phyloP scores from a whole-genome alignment of 1,140 invertebrate genomes.

The Sinonovacula constricta region DNA sequence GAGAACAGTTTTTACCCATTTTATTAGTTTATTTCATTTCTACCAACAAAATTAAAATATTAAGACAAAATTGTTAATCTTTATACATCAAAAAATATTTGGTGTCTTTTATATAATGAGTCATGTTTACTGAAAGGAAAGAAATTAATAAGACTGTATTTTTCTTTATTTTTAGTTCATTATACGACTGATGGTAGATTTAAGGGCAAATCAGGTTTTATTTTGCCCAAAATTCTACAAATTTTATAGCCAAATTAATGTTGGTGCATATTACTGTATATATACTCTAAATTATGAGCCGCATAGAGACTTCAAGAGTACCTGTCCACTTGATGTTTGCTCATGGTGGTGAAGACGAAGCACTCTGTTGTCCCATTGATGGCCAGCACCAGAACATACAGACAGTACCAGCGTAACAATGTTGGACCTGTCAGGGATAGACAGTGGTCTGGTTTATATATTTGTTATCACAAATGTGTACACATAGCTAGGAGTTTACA shows the following conservation, averaged over 20 bases:
- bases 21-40: too few relatives aligned
- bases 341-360: slow-evolving; percentile 97
- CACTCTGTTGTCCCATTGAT: slow-evolving; percentile 98
- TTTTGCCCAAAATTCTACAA: not conserved
- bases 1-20: too few relatives aligned
- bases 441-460: too few relatives aligned
- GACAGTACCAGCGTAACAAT: slow-evolving; percentile 91
- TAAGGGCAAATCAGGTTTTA: not conserved
- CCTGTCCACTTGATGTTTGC: slow-evolving; percentile 88
- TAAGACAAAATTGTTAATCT: too few relatives aligned
- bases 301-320: slow-evolving; percentile 54
- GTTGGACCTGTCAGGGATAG: slow-evolving; percentile 83
- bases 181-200: not conserved
- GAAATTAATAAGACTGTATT: not conserved
- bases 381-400: slow-evolving; percentile 93
- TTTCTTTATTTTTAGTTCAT: not conserved
- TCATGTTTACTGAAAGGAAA: too few relatives aligned
- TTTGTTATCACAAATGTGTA: too few relatives aligned
- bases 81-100: too few relatives aligned
- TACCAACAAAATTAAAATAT: too few relatives aligned
- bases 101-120: too few relatives aligned
- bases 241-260: not conserved
- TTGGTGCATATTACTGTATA: not conserved
- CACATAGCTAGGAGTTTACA: too few relatives aligned
- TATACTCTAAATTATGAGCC: not conserved